Base-by-base conservation (phyloP, 2,888 invertebrate species). In the Imbricaverruca yamaguchii region DNA sequence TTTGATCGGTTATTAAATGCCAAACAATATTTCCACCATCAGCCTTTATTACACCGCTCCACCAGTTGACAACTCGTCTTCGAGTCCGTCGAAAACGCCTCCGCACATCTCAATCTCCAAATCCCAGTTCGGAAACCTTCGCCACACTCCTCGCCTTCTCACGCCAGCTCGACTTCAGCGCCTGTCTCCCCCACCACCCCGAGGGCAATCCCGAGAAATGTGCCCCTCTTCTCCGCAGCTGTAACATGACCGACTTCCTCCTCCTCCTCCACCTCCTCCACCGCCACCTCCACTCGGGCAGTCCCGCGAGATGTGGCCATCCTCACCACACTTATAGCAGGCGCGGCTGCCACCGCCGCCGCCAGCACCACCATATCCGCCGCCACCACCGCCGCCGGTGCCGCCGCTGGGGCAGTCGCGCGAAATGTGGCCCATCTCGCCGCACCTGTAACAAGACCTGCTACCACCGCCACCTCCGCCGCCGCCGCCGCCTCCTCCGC, bases 291-390 rank as follows among this genome's bases (percentile, higher is more conserved):
- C 67, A 6, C 25, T 69, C 12, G 74, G 74, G 21, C 74, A 74
- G 9, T 74, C 55, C 13, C 74, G 74, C 55, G 74, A 74, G 55
- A 74, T 74, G 74, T 74, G 74, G 21, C 74, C 74, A 1, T 74
- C 74, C 39, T 74, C 74, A 7, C 74, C 74, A 10, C 74, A 74
- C 18, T 6, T 6, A 55, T 74, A 74, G 74, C 74, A 74, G 1
- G 74, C 21, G 21, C 74, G 53, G 55, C 74, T 67, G 25, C 67
- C 74, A 0, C 74, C 74, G 2, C 74, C 74, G 0, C 69, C 69
- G 39, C 69, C 69, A 13, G 39, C 69, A 13, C 69, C 69, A 13
- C 39, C 25, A 15, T 15, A 3, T 0, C 63, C 63, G 63, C 63
- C 63, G n/a, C 63, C 63, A 3, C 63, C 65, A 11, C 65, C 65